phyloP scores from a whole-genome alignment of 2,113 vertebrate genomes.

The Stercorarius parasiticus region DNA sequence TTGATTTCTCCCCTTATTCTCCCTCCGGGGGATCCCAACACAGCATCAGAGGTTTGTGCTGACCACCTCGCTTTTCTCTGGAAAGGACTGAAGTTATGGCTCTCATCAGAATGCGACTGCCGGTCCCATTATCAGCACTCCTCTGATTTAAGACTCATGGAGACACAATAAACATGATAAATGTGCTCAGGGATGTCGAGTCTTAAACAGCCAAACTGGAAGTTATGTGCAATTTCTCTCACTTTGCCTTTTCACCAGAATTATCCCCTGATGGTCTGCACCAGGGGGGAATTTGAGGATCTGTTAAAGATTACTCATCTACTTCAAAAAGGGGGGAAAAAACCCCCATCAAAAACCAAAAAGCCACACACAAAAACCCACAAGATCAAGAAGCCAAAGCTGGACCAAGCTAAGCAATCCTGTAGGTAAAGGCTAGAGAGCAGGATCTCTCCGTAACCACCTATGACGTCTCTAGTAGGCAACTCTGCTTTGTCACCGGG shows the following conservation, averaged over 20 bases:
- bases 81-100: not conserved
- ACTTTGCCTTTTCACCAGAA: not conserved
- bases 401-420: conserved; percentile 44
- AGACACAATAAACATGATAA: not conserved
- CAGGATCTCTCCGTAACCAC: not conserved
- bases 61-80: not conserved
- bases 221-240: not conserved
- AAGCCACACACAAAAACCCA: not conserved
- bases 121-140: not conserved
- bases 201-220: not conserved
- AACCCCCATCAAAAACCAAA: not conserved
- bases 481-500: not conserved
- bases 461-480: rapidly evolving
- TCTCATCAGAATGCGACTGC: not conserved
- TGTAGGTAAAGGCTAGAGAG: not conserved
- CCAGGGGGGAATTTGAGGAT: not conserved
- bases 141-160: not conserved
- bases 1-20: not conserved
- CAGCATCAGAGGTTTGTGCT: not conserved
- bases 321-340: rapidly evolving
- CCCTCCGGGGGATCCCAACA: not conserved
- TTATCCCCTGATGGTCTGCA: not conserved
- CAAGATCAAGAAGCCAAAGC: conserved; percentile 19
- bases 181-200: not conserved
- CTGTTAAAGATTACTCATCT: not conserved